A percentile compares a stretch with the other conserved stretches of the same genome.
Evolutionary conservation across 1,140 invertebrate species (phyloP).

Genomic region (Neodiprion pinetum): DNA sequence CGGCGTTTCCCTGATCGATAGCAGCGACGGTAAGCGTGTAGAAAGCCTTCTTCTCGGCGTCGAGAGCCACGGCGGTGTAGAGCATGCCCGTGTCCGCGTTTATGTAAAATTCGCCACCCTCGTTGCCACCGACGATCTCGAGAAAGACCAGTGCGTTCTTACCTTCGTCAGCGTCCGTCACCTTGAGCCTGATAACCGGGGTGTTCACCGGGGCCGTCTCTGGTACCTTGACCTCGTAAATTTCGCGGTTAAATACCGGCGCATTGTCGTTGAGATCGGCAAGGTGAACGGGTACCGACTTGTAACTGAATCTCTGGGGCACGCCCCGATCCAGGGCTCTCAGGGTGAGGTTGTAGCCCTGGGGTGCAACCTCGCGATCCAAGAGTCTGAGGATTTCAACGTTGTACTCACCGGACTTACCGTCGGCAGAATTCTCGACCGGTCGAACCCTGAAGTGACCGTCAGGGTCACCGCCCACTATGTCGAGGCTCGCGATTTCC

Average conservation of each 20-base stretch:
- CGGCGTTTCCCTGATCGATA: slow-evolving; percentile 85
- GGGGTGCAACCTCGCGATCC: slow-evolving; percentile 76
- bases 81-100: slow-evolving; percentile 90
- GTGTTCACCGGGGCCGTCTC: slow-evolving; percentile 90
- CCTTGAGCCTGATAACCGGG: slow-evolving; percentile 85
- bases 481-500: slow-evolving; percentile 81
- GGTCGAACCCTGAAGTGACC: slow-evolving; percentile 82
- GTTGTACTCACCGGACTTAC: slow-evolving; percentile 73
- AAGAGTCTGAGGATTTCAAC: slow-evolving; percentile 79
- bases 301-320: slow-evolving; percentile 78
- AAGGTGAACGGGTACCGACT: slow-evolving; percentile 78
- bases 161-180: slow-evolving; percentile 84
- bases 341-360: slow-evolving; percentile 87
- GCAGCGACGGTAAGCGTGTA: slow-evolving; percentile 93
- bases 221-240: slow-evolving; percentile 86
- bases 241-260: slow-evolving; percentile 86
- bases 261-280: slow-evolving; percentile 84
- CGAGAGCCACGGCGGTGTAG: slow-evolving; percentile 82
- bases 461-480: slow-evolving; percentile 87
- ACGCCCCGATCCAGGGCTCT: slow-evolving; percentile 83
- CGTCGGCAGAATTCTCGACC: slow-evolving; percentile 37
- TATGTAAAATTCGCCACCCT: slow-evolving; percentile 86
- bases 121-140: slow-evolving; percentile 92
- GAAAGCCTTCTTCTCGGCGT: slow-evolving; percentile 86
- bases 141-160: slow-evolving; percentile 84